A percentile compares a stretch with the other conserved stretches of the same genome.
Evolutionary conservation across 2,797 vertebrate genomes (phyloP).

Genomic region (Amblyraja radiata): DNA sequence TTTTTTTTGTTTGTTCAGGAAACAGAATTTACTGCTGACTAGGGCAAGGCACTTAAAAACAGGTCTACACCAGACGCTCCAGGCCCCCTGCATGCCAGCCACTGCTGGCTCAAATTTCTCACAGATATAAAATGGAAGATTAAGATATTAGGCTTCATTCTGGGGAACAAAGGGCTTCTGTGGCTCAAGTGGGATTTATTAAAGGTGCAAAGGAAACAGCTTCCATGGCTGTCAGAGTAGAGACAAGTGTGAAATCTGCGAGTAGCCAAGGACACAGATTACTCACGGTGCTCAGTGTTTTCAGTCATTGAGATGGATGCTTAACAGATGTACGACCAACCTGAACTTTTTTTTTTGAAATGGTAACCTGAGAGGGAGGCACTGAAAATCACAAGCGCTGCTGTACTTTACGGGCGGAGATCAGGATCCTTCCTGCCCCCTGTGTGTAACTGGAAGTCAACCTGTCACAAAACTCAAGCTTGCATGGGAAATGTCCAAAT

Average conservation of each 20-base stretch:
- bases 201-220: neutral
- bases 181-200: neutral
- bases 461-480: neutral
- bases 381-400: neutral
- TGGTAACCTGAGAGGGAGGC: slow-evolving; percentile 28
- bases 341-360: neutral
- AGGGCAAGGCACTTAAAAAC: neutral
- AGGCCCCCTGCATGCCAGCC: neutral
- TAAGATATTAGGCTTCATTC: neutral
- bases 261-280: neutral
- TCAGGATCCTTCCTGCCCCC: neutral
- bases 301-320: neutral
- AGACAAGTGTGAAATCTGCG: slow-evolving; percentile 23
- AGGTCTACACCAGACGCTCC: neutral
- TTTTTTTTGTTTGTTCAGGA: neutral
- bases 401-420: neutral
- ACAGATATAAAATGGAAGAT: neutral
- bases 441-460: neutral
- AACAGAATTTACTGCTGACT: neutral
- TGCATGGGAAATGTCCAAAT: neutral
- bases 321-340: neutral
- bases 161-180: slow-evolving; percentile 6
- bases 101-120: neutral
- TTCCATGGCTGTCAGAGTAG: neutral
- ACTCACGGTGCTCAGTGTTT: neutral